Evolutionary conservation across 2,888 invertebrate species (phyloP).

Genomic region (Cremastobaeus sp.): DNA sequence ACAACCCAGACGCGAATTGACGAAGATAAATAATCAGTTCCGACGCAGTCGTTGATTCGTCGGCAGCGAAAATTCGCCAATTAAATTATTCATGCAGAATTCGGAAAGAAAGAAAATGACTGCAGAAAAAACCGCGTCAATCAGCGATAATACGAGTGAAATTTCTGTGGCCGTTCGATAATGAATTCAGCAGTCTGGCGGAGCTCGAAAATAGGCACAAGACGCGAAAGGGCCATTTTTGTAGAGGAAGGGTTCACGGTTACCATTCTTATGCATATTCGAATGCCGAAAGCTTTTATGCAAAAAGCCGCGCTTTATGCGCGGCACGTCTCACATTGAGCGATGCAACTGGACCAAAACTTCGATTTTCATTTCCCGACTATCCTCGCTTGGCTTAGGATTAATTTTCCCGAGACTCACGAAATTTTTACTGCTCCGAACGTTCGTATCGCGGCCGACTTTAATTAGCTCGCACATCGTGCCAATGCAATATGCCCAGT

Average conservation of each 20-base stretch:
- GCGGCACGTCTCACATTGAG: slow-evolving; percentile 58
- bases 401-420: slow-evolving; percentile 59
- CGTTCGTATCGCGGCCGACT: slow-evolving; percentile 30
- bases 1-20: slow-evolving; percentile 15
- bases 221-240: background rate
- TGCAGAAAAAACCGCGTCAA: slow-evolving; percentile 11
- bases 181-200: slow-evolving; percentile 30
- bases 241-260: slow-evolving; percentile 21
- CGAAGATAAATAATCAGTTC: slow-evolving; percentile 41
- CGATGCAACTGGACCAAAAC: slow-evolving; percentile 60
- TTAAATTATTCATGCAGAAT: slow-evolving; percentile 38
- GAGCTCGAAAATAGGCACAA: slow-evolving; percentile 35
- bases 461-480: slow-evolving; percentile 49
- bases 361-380: slow-evolving; percentile 63
- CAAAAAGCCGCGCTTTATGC: slow-evolving; percentile 57
- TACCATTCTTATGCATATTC: slow-evolving; percentile 57
- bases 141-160: slow-evolving; percentile 21
- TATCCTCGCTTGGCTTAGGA: slow-evolving; percentile 38
- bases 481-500: slow-evolving; percentile 14
- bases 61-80: slow-evolving; percentile 22
- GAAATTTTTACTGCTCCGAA: slow-evolving; percentile 43
- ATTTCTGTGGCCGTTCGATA: slow-evolving; percentile 11
- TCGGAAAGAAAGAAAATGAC: slow-evolving; percentile 3
- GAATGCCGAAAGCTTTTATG: slow-evolving; percentile 53
- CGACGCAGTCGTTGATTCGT: slow-evolving; percentile 12